Conservation (phyloP, 2,888 invertebrate genomes). For the Phyllotreta striolata region DNA sequence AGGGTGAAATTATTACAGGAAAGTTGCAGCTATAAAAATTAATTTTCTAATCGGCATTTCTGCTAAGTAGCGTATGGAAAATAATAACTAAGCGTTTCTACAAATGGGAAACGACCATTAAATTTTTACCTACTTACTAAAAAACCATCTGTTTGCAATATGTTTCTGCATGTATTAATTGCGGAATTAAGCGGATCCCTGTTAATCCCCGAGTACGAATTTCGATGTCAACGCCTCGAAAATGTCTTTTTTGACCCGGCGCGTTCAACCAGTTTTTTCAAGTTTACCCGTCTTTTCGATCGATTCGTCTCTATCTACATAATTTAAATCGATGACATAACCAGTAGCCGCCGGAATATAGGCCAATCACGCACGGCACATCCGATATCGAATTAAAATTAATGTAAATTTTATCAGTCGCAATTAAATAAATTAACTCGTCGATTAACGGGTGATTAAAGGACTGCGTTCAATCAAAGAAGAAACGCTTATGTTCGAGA, state of each 20-base stretch:
- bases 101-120: no score
- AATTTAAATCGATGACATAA: conserved; percentile 13
- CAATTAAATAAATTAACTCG: conserved; percentile 3
- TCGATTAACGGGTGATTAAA: neutral
- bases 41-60: no score
- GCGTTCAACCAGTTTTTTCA: conserved; percentile 11
- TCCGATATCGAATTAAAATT: neutral
- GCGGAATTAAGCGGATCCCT: conserved; percentile 12
- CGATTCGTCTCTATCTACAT: conserved; percentile 20
- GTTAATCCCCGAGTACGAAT: neutral
- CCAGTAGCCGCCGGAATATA: conserved; percentile 9
- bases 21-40: no score
- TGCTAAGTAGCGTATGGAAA: no score
- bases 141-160: no score
- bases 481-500: neutral
- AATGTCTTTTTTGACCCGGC: conserved; percentile 13
- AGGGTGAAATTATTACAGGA: no score
- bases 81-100: no score
- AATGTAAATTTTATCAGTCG: neutral
- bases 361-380: conserved; percentile 1
- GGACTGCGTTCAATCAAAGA: neutral
- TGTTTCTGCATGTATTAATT: neutral
- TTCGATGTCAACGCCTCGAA: conserved; percentile 12
- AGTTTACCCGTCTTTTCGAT: neutral
- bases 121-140: no score